phyloP scores from a whole-genome alignment of 2,888 invertebrate species.

The Crioceris asparagi region DNA sequence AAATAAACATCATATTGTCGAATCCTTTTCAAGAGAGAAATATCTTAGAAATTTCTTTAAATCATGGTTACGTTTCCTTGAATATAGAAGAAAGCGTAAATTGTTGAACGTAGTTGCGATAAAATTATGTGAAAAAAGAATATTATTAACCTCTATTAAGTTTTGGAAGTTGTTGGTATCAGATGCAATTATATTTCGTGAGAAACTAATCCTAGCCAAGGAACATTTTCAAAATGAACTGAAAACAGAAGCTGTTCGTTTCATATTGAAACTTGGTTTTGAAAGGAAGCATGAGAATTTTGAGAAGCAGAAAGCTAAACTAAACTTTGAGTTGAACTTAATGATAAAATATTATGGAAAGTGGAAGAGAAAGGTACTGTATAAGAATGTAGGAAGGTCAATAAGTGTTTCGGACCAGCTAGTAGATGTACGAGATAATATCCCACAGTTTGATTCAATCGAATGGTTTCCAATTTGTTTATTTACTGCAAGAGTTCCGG shows the following conservation, averaged over 20 bases:
- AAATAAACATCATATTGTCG: no score
- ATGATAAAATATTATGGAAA: constrained; percentile 25
- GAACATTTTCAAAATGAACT: constrained; percentile 19
- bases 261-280: constrained; percentile 21
- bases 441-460: no score
- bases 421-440: neutral
- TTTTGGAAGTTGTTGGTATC: no score
- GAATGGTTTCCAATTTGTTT: constrained; percentile 25
- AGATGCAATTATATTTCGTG: no score
- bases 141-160: no score
- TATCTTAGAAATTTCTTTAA: neutral
- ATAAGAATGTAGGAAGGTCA: constrained; percentile 12
- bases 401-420: no score
- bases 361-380: constrained; percentile 24
- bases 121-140: no score
- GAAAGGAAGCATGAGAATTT: constrained; percentile 17
- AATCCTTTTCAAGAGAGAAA: no score
- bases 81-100: constrained; percentile 3
- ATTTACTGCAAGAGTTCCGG: constrained; percentile 22
- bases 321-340: constrained; percentile 19
- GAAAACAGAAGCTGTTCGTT: constrained; percentile 19
- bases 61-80: neutral
- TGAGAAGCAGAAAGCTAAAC: constrained; percentile 11
- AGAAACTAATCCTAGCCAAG: constrained; percentile 20
- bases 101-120: no score